A percentile compares a stretch with the other conserved stretches of the same genome.
Conservation (phyloP, 1,140 invertebrate genomes). For the Mercenaria mercenaria region DNA sequence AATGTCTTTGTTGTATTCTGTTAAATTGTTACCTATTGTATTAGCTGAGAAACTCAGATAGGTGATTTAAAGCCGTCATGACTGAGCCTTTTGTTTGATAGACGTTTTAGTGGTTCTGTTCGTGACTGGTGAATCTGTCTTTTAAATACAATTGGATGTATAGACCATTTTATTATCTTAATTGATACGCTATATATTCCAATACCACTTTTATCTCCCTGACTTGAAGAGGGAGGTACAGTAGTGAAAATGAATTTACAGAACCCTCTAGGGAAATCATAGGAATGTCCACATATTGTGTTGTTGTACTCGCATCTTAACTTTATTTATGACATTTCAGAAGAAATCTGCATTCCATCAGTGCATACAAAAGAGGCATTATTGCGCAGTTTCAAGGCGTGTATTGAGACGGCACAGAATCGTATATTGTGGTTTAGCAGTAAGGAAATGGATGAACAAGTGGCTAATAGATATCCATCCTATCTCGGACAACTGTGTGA, state of each 20-base stretch:
- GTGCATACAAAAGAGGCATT: conserved; percentile 1
- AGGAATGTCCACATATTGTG: not conserved
- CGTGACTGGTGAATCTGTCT: too few relatives aligned
- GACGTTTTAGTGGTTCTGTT: too few relatives aligned
- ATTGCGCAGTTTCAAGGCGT: not conserved
- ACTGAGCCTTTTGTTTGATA: too few relatives aligned
- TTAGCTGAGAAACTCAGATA: too few relatives aligned
- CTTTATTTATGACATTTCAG: conserved; percentile 22
- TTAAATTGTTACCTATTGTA: too few relatives aligned
- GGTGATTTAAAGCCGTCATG: too few relatives aligned
- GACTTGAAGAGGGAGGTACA: not conserved
- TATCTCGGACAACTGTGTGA: conserved; percentile 32
- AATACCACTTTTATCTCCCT: not conserved
- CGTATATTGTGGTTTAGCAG: not conserved
- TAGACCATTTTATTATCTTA: too few relatives aligned
- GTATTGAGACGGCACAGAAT: not conserved
- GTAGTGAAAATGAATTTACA: not conserved
- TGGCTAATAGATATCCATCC: conserved; percentile 11
- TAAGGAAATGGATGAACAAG: conserved; percentile 26
- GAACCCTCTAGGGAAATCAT: not conserved
- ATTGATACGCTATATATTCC: too few relatives aligned
- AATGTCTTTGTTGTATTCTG: too few relatives aligned
- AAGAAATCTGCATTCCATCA: conserved; percentile 24
- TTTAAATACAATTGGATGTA: too few relatives aligned
- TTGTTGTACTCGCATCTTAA: not conserved